These are phyloP conservation scores for Papilio dardanus DNA, from an alignment of 1,140 invertebrate species.

Conservation along the genomic window DNA sequence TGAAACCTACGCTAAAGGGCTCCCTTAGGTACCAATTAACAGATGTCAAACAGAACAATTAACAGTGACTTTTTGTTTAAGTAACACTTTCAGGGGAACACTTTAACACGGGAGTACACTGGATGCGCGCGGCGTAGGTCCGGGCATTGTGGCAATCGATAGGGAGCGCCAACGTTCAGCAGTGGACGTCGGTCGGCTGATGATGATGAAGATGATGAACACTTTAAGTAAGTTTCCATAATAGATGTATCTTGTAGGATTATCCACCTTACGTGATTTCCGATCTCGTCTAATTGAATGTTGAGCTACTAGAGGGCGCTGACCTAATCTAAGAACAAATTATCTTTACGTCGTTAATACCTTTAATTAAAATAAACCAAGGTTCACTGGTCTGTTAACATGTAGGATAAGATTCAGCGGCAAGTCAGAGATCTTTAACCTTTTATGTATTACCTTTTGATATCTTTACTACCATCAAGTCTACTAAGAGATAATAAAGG, in stretches of 20 bases:
- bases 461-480: neutral
- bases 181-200: too few relatives aligned
- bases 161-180: too few relatives aligned
- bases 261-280: neutral
- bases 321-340: conserved; percentile 15
- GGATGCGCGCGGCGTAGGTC: too few relatives aligned
- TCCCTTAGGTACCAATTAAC: too few relatives aligned
- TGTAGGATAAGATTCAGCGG: neutral
- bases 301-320: neutral
- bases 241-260: neutral
- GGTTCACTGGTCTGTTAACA: conserved; percentile 7
- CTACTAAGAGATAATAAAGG: too few relatives aligned
- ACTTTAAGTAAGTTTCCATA: neutral
- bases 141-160: too few relatives aligned
- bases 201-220: too few relatives aligned
- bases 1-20: too few relatives aligned
- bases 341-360: conserved; percentile 15
- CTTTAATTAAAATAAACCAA: conserved; percentile 8
- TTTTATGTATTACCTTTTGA: neutral
- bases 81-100: too few relatives aligned
- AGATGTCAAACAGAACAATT: too few relatives aligned
- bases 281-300: conserved; percentile 15
- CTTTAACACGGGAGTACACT: too few relatives aligned
- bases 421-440: neutral
- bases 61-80: too few relatives aligned